phyloP scores from a whole-genome alignment of 1,140 invertebrate genomes.

The Helicoverpa armigera region DNA sequence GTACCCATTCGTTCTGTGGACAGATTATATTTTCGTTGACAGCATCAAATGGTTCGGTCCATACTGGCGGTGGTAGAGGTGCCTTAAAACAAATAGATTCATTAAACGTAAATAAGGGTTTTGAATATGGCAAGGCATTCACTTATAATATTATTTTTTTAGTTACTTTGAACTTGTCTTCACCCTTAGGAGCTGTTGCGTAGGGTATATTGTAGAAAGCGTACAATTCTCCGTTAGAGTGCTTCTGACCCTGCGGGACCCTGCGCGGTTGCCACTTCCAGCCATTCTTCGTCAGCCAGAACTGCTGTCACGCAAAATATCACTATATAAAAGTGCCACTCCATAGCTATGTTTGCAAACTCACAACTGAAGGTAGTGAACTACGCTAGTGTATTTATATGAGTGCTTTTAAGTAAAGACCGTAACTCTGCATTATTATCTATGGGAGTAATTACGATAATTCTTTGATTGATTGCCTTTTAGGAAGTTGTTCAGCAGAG shows the following conservation, averaged over 20 bases:
- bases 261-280: slow-evolving; percentile 46
- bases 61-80: slow-evolving; percentile 63
- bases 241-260: slow-evolving; percentile 44
- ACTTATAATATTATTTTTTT: no score
- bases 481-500: no score
- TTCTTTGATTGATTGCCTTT: no score
- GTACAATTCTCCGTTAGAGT: no score
- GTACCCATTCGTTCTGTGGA: slow-evolving; percentile 54
- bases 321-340: neutral
- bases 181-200: no score
- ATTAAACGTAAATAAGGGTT: neutral
- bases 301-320: neutral
- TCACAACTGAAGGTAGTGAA: neutral
- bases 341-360: neutral
- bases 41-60: slow-evolving; percentile 64
- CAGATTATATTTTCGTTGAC: slow-evolving; percentile 63
- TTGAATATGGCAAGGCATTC: neutral
- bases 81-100: slow-evolving; percentile 59
- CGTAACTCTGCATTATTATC: no score
- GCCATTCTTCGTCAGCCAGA: neutral
- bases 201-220: no score
- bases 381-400: no score
- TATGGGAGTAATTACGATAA: no score
- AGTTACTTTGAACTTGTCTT: no score
- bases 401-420: no score